A percentile compares a stretch with the other conserved stretches of the same genome.
These are phyloP conservation scores for Ophion obscuratus DNA, from an alignment of 2,888 invertebrate genomes.

Conservation along the genomic window DNA sequence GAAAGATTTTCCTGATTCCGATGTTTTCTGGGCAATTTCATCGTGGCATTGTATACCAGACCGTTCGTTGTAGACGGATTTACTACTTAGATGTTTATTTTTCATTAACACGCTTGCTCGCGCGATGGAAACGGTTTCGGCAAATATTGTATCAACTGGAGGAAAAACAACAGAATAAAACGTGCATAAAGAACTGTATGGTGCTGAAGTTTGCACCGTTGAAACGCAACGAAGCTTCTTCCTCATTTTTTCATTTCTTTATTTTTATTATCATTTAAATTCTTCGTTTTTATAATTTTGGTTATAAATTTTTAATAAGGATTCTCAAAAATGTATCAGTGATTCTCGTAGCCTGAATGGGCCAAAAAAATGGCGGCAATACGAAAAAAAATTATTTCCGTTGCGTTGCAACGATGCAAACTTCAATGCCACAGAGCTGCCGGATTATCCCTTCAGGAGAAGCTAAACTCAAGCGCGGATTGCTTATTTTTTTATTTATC, in stretches of 20 bases:
- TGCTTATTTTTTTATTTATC: background rate
- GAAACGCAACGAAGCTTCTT: too few species aligned
- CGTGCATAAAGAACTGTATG: background rate
- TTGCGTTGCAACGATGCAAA: too few species aligned
- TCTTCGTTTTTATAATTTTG: too few species aligned
- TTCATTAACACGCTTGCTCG: background rate
- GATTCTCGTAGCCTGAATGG: too few species aligned
- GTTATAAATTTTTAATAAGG: too few species aligned
- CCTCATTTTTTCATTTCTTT: too few species aligned
- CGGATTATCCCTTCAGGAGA: background rate
- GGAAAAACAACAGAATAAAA: background rate
- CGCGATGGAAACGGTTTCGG: background rate
- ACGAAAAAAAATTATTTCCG: too few species aligned
- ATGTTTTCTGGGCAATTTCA: conserved; percentile 10
- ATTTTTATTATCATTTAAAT: too few species aligned
- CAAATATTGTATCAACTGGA: background rate
- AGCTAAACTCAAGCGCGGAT: background rate
- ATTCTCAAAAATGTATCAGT: too few species aligned
- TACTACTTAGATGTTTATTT: background rate
- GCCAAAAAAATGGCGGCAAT: too few species aligned
- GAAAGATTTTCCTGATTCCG: conserved; percentile 3
- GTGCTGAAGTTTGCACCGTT: too few species aligned
- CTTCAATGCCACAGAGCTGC: background rate
- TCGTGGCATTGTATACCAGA: background rate
- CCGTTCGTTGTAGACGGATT: background rate